Evolutionary conservation across 2,888 invertebrate species (phyloP), one percentile per base, ranked within the genome.

Genomic region (Ophion obscuratus): DNA sequence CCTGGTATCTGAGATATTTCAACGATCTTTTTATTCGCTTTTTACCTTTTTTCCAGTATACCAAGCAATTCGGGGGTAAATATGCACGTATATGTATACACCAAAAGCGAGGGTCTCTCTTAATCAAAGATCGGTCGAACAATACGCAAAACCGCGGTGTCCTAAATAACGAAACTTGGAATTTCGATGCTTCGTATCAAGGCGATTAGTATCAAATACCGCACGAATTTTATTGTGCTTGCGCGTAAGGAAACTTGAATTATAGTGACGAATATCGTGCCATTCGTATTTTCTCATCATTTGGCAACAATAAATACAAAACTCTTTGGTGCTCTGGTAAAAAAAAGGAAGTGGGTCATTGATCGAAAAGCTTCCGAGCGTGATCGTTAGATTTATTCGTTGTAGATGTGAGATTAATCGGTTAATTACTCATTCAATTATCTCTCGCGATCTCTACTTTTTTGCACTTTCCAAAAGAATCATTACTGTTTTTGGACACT

Each of bases 1-100:
- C 93, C 93, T 64, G 94, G 93, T 87, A 94, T 94, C 94, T 94
- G 87, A 24, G 76, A 84, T 87, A 88, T 87, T 87, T 86, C 82
- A 88, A 80, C 78, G 31, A 67, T 76, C 77, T 77, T 78, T 83
- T 75, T 57, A 36, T 6, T 40, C 9, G n/a, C 47, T 73, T 36
- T 40, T n/a, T 27, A 17, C 40, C 27, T 74, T 20, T 61, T 6
- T 44, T 31, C 27, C 62, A 62, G 31, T 17, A 59, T 70, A 47
- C 76, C 77, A 36, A 59, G 57, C 61, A 62, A 24, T 71, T 11
- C 70, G 71, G 64, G 75, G 44, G 20, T 53, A 64, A 10, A 11
- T 31, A 2, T 31, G 36, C 36, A 20, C 64, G 5, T 64, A 31
- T 31, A 64, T 74, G 61, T 59, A 36, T 36, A 59, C 36, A 40